These are phyloP conservation scores for Mastigias papua DNA, from an alignment of 30 jellyfish, hydroid and myxozoan species.

Conservation along the genomic window DNA sequence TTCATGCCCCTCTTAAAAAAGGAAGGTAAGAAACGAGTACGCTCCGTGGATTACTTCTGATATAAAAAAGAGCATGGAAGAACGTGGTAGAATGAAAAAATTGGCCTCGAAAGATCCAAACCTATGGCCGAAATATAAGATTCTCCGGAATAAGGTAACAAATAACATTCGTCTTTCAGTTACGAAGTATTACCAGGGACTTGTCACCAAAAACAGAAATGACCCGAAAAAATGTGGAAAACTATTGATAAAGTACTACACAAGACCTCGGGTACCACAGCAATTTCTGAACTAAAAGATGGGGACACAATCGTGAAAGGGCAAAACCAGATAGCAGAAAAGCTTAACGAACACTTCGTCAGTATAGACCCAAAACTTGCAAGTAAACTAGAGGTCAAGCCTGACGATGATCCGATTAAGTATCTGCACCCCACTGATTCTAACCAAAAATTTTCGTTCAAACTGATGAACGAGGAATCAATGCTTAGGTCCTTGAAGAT, in stretches of 20 bases:
- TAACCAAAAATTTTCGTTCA: background rate
- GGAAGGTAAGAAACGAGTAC: constrained; percentile 17
- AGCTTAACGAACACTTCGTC: background rate
- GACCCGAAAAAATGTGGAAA: constrained; percentile 11
- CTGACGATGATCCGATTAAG: constrained; percentile 2
- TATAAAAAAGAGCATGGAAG: background rate
- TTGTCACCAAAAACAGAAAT: background rate
- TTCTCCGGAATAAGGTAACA: constrained; percentile 2
- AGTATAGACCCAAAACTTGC: background rate
- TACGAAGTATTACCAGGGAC: constrained; percentile 4
- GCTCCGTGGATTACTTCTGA: background rate
- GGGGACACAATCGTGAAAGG: background rate
- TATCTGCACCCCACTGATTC: constrained; percentile 7
- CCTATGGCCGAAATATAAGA: background rate
- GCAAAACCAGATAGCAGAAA: background rate
- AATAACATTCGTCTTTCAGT: background rate
- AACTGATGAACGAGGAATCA: background rate
- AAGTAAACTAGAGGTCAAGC: background rate
- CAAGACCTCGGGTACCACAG: background rate
- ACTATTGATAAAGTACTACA: background rate
- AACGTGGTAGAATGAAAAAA: no score
- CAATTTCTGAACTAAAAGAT: background rate
- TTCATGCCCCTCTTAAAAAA: constrained; percentile 24
- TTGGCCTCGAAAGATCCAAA: background rate
- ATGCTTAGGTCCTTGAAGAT: constrained; percentile 1